phyloP scores from a whole-genome alignment of 2,797 vertebrate genomes.

The Odontamblyopus lacepedii region DNA sequence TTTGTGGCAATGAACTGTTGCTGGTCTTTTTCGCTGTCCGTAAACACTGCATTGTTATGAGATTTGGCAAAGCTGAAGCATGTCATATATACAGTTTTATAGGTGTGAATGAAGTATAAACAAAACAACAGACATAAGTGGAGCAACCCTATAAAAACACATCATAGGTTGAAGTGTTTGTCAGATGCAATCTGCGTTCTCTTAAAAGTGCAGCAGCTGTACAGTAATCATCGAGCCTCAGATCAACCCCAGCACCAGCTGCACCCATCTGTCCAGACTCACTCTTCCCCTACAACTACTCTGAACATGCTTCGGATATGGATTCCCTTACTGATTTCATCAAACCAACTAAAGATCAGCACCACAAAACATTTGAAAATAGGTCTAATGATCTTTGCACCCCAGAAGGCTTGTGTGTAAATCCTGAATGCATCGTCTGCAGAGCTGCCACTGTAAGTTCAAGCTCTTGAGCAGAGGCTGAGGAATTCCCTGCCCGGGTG shows the following conservation, averaged over 20 bases:
- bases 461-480: slow-evolving; percentile 78
- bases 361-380: background rate
- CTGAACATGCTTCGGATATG: slow-evolving; percentile 3
- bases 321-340: slow-evolving; percentile 7
- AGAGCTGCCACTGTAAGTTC: slow-evolving; percentile 51
- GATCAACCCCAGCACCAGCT: slow-evolving; percentile 88
- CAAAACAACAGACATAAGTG: slow-evolving; percentile 25
- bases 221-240: slow-evolving; percentile 55
- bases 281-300: slow-evolving; percentile 32
- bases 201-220: slow-evolving; percentile 32
- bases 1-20: slow-evolving; percentile 24
- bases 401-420: slow-evolving; percentile 19
- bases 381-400: background rate
- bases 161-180: slow-evolving; percentile 6
- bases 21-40: slow-evolving; percentile 30
- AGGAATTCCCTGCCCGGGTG: slow-evolving; percentile 85
- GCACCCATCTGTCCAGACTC: slow-evolving; percentile 84
- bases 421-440: slow-evolving; percentile 45
- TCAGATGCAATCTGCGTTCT: slow-evolving; percentile 7
- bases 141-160: slow-evolving; percentile 27
- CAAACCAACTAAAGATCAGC: background rate
- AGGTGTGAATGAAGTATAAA: slow-evolving; percentile 31
- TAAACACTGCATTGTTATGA: slow-evolving; percentile 47
- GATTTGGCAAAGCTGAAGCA: slow-evolving; percentile 49
- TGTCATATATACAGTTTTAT: slow-evolving; percentile 54